Conservation (phyloP, 2,888 invertebrate genomes). For the Pheosia tremula region DNA sequence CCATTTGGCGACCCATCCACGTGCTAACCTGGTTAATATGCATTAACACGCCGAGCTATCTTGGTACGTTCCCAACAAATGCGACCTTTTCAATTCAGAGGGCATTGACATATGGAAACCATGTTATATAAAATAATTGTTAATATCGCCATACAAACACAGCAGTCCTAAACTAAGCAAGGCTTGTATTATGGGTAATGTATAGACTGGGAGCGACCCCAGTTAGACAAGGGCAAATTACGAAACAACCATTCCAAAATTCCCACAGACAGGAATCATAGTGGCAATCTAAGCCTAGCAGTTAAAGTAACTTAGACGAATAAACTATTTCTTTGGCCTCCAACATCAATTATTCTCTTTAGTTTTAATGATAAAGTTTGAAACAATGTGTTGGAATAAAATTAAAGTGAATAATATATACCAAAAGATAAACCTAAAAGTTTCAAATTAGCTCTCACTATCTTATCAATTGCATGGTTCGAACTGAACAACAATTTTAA, state of each 20-base stretch:
- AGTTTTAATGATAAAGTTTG: not conserved
- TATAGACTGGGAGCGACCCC: too few species aligned
- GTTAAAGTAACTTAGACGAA: too few species aligned
- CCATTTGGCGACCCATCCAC: too few species aligned
- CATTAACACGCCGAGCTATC: not conserved
- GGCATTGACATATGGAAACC: not conserved
- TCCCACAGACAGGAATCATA: too few species aligned
- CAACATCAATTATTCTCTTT: too few species aligned
- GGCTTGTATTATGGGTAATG: too few species aligned
- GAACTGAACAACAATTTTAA: slow-evolving; percentile 31
- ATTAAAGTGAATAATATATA: not conserved
- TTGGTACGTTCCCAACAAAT: not conserved
- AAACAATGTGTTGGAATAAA: not conserved
- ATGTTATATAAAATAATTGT: not conserved
- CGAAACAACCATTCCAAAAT: too few species aligned
- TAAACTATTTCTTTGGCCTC: too few species aligned
- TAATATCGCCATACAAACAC: too few species aligned
- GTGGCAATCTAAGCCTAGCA: too few species aligned
- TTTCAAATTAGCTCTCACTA: slow-evolving; percentile 30
- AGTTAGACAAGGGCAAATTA: too few species aligned
- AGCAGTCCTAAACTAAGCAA: too few species aligned
- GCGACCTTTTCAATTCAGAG: not conserved
- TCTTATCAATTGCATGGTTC: slow-evolving; percentile 40
- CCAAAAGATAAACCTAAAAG: not conserved
- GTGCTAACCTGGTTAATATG: not conserved